Conservation (phyloP, 1,140 invertebrate species). For the Platyscapa corneri region DNA sequence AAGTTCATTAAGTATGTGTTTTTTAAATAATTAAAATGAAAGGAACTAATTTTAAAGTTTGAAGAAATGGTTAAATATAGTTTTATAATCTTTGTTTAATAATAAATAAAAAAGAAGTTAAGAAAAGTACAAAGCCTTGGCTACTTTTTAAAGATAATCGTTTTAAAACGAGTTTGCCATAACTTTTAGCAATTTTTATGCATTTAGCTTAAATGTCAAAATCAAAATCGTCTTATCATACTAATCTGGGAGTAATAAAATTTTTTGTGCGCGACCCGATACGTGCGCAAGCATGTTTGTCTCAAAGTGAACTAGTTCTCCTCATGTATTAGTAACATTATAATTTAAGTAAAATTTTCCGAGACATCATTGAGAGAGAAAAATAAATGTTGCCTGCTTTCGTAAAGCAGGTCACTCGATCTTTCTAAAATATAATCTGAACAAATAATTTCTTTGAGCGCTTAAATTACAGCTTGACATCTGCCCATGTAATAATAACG, state of each 20-base stretch:
- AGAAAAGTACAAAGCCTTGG: not conserved
- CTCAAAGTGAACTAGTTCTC: not conserved
- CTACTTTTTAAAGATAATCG: not conserved
- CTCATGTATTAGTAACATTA: not conserved
- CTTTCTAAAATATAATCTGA: not conserved
- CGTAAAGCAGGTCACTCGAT: slow-evolving; percentile 2
- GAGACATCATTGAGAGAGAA: not conserved
- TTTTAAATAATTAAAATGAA: not conserved
- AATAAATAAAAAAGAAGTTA: not conserved
- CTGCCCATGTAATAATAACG: not conserved
- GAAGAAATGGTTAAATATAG: not conserved
- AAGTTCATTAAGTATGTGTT: not conserved
- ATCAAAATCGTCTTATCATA: not conserved
- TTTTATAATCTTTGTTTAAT: not conserved
- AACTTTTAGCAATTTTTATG: not conserved
- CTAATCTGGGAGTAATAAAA: not conserved
- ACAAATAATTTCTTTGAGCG: not conserved
- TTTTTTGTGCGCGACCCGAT: not conserved
- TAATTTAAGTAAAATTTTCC: not conserved
- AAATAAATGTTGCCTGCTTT: slow-evolving; percentile 1
- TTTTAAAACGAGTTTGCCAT: not conserved
- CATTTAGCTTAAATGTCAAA: not conserved
- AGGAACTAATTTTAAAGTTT: not conserved
- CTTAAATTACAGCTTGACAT: not conserved
- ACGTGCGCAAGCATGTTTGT: not conserved